Evolutionary conservation across 2,797 vertebrate species (phyloP), one percentile per base, ranked within the genome.

Genomic region (Eidolon dupreanum): DNA sequence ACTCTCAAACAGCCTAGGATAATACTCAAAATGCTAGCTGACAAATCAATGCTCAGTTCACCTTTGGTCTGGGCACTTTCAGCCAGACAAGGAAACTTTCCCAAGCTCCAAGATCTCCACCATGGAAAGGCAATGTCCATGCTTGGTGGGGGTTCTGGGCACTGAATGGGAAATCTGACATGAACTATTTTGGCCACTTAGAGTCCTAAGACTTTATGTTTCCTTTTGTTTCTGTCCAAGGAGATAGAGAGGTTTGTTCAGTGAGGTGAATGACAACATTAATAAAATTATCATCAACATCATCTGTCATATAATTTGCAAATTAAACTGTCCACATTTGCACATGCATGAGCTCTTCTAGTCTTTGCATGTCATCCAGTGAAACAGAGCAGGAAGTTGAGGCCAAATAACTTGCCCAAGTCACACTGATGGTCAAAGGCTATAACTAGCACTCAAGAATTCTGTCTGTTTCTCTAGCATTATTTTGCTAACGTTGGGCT

Each of bases 401-500:
- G 22, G 12, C 57, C 88, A 82, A 70, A 77, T 22, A 57, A 79
- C 22, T 70, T 88, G 31, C 9, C 93, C 59, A 43, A 88, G 61
- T 88, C 55, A 33, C 1, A 33, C 22, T 5, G 53, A 33, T 49
- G 84, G 28, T 90, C 88, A 61, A 86, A 91, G 28, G 20, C 49
- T n/a, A 93, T 63, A 73, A 59, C 51, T 24, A 17, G 46, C 66
- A 75, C 41, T 88, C 63, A 87, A 22, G n/a, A 90, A 84, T 68
- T 71, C 55, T 79, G 74, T 95, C 55, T 83, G 75, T 95, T 88
- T 83, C 82, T 46, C 82, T 28, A 33, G 82, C 41, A 36, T 92
- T 90, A 77, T 92, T 88, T 84, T 90, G 90, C 90, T 77, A 86
- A 96, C 68, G 63, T 95, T 88, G 65, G 53, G 51, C 78, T 95